Percentiles rank a stretch among this genome's conserved stretches.
phyloP scores from a whole-genome alignment of 1,140 invertebrate genomes.

The Armadillidium nasatum region DNA sequence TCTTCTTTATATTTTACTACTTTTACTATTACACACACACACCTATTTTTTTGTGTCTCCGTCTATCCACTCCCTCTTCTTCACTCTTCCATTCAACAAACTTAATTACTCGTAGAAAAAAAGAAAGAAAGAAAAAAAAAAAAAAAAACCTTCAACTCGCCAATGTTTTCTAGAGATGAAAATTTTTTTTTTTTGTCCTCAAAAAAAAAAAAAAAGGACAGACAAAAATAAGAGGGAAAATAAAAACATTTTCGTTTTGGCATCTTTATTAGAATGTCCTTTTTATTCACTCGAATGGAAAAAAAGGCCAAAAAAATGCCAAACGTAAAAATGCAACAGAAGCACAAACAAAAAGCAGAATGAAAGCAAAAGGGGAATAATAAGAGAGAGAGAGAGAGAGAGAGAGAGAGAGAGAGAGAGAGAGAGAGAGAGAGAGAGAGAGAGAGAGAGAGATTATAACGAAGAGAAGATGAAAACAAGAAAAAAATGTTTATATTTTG shows the following conservation, averaged over 20 bases:
- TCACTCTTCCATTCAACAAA: too few relatives aligned
- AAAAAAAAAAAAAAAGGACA: neutral
- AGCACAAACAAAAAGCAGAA: too few relatives aligned
- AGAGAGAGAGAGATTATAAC: neutral
- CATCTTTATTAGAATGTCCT: neutral
- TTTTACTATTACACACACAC: too few relatives aligned
- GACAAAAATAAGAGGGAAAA: too few relatives aligned
- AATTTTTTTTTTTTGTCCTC: neutral
- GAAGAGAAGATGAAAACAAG: neutral
- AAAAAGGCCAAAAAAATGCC: too few relatives aligned
- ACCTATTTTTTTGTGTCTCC: too few relatives aligned
- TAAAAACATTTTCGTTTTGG: neutral
- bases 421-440: conserved; percentile 8
- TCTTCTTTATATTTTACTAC: too few relatives aligned
- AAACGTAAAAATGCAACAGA: too few relatives aligned
- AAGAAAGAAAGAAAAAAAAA: neutral
- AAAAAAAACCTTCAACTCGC: neutral
- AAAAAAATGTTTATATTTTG: neutral
- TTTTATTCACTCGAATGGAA: neutral
- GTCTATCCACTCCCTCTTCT: too few relatives aligned
- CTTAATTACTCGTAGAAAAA: too few relatives aligned
- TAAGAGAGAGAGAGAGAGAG: neutral
- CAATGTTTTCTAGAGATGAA: neutral
- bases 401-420: conserved; percentile 5
- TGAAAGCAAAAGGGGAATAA: too few relatives aligned